These are phyloP conservation scores for Calliphora vicina DNA, from an alignment of 1,140 invertebrate species.

Conservation along the genomic window DNA sequence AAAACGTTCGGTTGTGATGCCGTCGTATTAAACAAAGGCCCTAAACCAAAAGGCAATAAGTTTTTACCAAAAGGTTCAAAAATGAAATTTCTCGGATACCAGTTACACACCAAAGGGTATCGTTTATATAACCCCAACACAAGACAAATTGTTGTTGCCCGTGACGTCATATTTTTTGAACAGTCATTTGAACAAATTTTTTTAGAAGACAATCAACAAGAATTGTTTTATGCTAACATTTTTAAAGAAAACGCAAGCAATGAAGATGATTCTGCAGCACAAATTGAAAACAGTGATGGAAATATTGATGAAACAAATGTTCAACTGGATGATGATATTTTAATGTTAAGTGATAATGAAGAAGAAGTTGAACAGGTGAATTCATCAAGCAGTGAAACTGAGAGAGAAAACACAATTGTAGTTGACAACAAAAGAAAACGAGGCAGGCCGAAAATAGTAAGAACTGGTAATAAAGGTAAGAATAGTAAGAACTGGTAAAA, in stretches of 20 bases:
- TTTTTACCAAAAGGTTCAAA: constrained; percentile 42
- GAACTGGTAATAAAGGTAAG: background rate
- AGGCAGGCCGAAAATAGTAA: background rate
- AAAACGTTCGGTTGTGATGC: constrained; percentile 52
- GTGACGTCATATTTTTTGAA: constrained; percentile 21
- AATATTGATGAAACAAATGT: background rate
- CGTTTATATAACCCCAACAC: constrained; percentile 24
- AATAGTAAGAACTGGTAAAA: background rate
- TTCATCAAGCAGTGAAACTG: background rate
- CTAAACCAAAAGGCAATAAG: constrained; percentile 35
- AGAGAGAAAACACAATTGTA: background rate
- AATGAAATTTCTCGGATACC: constrained; percentile 37
- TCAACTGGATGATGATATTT: background rate
- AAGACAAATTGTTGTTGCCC: constrained; percentile 21
- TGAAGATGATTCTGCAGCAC: background rate
- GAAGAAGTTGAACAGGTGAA: background rate
- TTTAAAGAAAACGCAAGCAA: background rate
- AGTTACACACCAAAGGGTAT: constrained; percentile 26
- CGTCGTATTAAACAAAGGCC: constrained; percentile 51
- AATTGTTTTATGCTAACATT: background rate
- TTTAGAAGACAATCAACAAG: background rate
- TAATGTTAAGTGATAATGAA: background rate
- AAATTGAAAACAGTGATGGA: background rate
- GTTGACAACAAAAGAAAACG: background rate
- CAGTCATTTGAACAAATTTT: background rate